A percentile compares a stretch with the other conserved stretches of the same genome.
These are phyloP conservation scores for Patagioenas fasciata DNA, from an alignment of 2,113 vertebrate genomes.

Conservation along the genomic window DNA sequence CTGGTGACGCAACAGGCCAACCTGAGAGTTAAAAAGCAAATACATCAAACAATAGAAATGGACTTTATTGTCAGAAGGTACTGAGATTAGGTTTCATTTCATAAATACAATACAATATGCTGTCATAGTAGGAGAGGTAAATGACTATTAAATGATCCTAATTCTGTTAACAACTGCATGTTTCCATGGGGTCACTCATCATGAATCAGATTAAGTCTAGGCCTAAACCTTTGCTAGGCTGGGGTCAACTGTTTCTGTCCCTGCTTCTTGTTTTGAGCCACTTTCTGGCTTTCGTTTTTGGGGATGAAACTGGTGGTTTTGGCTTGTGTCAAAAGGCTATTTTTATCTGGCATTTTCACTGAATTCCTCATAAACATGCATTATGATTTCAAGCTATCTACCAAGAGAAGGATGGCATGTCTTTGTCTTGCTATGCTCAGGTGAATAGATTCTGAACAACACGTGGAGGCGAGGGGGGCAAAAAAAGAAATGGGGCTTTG, in stretches of 20 bases:
- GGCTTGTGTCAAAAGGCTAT: background rate
- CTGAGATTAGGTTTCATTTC: background rate
- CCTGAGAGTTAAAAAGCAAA: constrained; percentile 67
- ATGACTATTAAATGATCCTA: background rate
- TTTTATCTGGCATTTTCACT: background rate
- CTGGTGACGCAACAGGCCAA: constrained; percentile 77
- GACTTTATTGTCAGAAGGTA: background rate
- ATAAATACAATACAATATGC: background rate
- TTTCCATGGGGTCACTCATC: background rate
- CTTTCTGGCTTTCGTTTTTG: background rate
- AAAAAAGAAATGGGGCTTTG: background rate
- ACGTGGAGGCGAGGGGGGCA: background rate
- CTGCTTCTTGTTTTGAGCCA: background rate
- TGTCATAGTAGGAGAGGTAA: background rate
- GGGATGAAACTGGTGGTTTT: background rate
- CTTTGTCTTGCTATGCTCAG: background rate
- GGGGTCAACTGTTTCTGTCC: background rate
- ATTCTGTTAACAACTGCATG: background rate
- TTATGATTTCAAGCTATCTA: background rate
- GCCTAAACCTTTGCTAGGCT: background rate
- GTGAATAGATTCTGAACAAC: background rate
- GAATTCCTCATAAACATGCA: background rate
- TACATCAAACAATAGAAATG: background rate
- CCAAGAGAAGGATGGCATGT: background rate
- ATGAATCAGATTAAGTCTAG: background rate